Conservation (phyloP, 2,797 vertebrate genomes). For the Anas flavirostris region DNA sequence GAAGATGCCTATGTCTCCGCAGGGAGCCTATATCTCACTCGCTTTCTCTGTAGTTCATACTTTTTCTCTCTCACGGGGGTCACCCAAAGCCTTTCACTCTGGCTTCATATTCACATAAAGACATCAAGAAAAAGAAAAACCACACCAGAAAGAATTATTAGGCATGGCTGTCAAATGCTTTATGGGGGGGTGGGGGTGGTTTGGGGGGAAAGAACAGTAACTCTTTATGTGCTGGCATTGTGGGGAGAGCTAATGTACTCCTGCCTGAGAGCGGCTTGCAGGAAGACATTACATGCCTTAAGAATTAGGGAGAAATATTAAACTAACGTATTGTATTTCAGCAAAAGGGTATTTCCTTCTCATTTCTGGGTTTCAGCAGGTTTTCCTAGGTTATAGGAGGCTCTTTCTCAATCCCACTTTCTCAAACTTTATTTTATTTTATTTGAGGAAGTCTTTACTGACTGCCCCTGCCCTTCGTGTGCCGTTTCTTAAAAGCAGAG, state of each 20-base stretch:
- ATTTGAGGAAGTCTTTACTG: not conserved
- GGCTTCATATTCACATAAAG: constrained; percentile 96
- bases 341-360: not conserved
- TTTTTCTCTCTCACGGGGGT: constrained; percentile 90
- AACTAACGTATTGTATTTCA: not conserved
- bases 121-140: constrained; percentile 93
- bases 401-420: not conserved
- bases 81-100: constrained; percentile 91
- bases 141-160: constrained; percentile 97
- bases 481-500: not conserved
- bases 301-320: not conserved
- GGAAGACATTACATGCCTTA: not conserved
- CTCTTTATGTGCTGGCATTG: constrained; percentile 72
- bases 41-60: constrained; percentile 70
- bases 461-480: not conserved
- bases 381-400: not conserved
- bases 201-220: constrained; percentile 63
- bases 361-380: not conserved
- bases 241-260: constrained; percentile 58
- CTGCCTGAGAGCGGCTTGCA: not conserved
- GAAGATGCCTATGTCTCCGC: constrained; percentile 88
- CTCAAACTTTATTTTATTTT: not conserved
- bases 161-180: constrained; percentile 97
- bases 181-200: constrained; percentile 58
- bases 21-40: constrained; percentile 83